Conservation (phyloP, 2,797 vertebrate species). For the Chaetophractus vellerosus region DNA sequence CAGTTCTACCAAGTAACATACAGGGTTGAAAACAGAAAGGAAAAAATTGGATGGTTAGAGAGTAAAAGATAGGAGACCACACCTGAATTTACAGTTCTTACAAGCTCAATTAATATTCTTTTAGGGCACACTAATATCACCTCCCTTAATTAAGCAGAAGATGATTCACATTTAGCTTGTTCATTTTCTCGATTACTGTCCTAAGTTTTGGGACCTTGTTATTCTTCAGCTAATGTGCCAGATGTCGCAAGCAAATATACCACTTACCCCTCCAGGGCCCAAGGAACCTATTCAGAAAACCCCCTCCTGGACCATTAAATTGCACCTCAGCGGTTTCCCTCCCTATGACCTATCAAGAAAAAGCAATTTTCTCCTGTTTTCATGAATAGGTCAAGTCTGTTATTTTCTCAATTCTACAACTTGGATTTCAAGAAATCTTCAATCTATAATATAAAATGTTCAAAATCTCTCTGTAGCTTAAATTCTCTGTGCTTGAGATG, state of each 20-base stretch:
- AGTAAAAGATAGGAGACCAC: background rate
- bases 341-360: background rate
- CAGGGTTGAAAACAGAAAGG: background rate
- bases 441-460: background rate
- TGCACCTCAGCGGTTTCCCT: background rate
- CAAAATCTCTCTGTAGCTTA: background rate
- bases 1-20: background rate
- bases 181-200: background rate
- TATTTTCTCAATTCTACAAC: conserved; percentile 35
- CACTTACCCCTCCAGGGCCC: background rate
- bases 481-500: background rate
- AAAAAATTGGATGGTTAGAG: background rate
- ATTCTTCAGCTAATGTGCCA: background rate
- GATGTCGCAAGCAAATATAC: background rate
- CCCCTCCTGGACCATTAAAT: conserved; percentile 27
- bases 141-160: background rate
- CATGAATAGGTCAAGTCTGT: background rate
- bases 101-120: background rate
- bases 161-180: background rate
- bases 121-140: background rate
- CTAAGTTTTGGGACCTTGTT: background rate
- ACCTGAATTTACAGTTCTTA: background rate
- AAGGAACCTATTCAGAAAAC: conserved; percentile 28
- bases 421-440: conserved; percentile 35
- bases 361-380: conserved; percentile 61